Percentiles rank a stretch among this genome's conserved stretches.
Evolutionary conservation across 2,888 invertebrate species (phyloP).

Genomic region (Cryptus viduatorius): DNA sequence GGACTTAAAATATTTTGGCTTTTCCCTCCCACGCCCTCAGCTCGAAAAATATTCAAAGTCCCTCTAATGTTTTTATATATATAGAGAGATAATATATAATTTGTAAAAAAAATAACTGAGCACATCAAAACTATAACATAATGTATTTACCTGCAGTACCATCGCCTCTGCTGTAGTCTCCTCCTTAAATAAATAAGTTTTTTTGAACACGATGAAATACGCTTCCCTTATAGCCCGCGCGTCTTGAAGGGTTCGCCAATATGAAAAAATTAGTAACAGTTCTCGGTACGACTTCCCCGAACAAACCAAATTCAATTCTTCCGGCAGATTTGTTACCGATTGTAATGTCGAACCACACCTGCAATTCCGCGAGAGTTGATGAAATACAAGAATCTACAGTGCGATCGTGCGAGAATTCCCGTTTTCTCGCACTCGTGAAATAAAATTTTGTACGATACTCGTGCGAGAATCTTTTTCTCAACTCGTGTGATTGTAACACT

Average conservation of each 20-base stretch:
- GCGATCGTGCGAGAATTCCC: too few relatives aligned
- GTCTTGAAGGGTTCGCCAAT: slow-evolving; percentile 90
- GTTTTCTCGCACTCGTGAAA: too few relatives aligned
- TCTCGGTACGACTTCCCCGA: slow-evolving; percentile 97
- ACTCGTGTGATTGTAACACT: too few relatives aligned
- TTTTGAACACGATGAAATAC: slow-evolving; percentile 95
- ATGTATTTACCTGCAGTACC: slow-evolving; percentile 92
- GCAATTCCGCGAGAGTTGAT: not conserved
- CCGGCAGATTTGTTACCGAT: slow-evolving; percentile 91
- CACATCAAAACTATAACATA: too few relatives aligned
- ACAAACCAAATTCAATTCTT: slow-evolving; percentile 93
- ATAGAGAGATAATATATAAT: too few relatives aligned
- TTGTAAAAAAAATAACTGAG: too few relatives aligned
- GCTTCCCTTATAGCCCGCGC: slow-evolving; percentile 95
- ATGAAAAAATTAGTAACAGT: slow-evolving; percentile 94
- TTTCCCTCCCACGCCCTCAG: too few relatives aligned
- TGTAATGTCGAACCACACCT: slow-evolving; percentile 96
- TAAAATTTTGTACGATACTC: too few relatives aligned
- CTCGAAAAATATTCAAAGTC: too few relatives aligned
- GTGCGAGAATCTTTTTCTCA: too few relatives aligned
- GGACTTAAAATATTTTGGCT: too few relatives aligned
- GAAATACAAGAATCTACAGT: not conserved
- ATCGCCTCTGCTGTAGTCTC: slow-evolving; percentile 97
- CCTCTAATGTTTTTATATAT: too few relatives aligned
- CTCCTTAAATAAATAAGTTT: slow-evolving; percentile 98